These are phyloP conservation scores for Aproaerema taeniolella DNA, from an alignment of 2,888 invertebrate genomes.

Conservation along the genomic window DNA sequence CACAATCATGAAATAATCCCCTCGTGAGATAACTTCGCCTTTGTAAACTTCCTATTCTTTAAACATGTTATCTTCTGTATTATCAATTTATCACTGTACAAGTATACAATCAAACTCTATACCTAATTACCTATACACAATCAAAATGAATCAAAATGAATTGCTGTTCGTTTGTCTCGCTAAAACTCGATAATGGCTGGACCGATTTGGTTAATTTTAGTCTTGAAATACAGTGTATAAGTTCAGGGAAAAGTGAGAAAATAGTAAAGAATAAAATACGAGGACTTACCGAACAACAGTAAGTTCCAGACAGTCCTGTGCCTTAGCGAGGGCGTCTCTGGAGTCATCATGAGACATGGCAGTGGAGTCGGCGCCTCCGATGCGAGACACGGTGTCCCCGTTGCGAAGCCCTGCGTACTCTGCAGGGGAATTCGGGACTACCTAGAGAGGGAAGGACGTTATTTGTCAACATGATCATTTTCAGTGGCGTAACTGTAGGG, in stretches of 20 bases:
- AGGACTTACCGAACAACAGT: not conserved
- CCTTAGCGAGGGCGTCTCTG: slow-evolving; percentile 83
- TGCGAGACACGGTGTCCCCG: slow-evolving; percentile 89
- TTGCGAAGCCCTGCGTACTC: slow-evolving; percentile 87
- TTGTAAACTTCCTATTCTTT: no score
- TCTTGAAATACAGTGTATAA: no score
- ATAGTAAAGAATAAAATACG: no score
- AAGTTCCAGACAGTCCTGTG: no score
- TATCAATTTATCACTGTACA: not conserved
- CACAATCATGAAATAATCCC: no score
- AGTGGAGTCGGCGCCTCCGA: slow-evolving; percentile 83
- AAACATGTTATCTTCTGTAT: no score
- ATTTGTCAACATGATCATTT: no score
- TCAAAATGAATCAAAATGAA: not conserved
- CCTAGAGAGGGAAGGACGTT: slow-evolving; percentile 68
- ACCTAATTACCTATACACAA: not conserved
- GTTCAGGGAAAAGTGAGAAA: no score
- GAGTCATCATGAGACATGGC: slow-evolving; percentile 87
- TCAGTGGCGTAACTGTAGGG: no score
- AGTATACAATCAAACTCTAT: not conserved
- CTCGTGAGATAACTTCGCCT: no score
- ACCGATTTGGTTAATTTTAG: not conserved
- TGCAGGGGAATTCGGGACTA: slow-evolving; percentile 88
- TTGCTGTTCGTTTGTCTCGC: not conserved
- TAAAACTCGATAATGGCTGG: not conserved